Evolutionary conservation across 2,113 vertebrate genomes (phyloP).

Genomic region (Poeciliopsis prolifica): DNA sequence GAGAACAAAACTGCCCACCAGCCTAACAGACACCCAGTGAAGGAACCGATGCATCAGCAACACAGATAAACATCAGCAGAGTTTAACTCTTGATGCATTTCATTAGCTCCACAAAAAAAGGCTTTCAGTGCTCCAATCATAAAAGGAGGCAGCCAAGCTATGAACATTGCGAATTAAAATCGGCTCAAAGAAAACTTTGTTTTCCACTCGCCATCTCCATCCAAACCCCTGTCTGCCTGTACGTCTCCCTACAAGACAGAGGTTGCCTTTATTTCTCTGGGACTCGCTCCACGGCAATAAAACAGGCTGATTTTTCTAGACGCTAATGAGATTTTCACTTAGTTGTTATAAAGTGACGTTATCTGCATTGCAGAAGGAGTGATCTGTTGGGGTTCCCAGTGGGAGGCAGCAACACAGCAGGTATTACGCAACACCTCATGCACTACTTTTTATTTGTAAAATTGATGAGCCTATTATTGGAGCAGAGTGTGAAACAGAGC

Average conservation of each 20-base stretch:
- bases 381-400: slow-evolving; percentile 18
- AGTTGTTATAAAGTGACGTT: slow-evolving; percentile 30
- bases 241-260: slow-evolving; percentile 47
- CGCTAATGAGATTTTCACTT: slow-evolving; percentile 48
- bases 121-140: slow-evolving; percentile 75
- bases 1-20: slow-evolving; percentile 31
- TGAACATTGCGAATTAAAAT: slow-evolving; percentile 78
- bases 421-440: slow-evolving; percentile 19
- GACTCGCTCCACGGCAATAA: slow-evolving; percentile 53
- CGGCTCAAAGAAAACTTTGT: slow-evolving; percentile 77
- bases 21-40: slow-evolving; percentile 50
- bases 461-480: not conserved
- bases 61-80: slow-evolving; percentile 36
- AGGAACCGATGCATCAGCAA: not conserved
- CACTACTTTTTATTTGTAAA: not conserved
- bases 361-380: slow-evolving; percentile 27
- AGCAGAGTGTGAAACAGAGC: slow-evolving; percentile 9
- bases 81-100: slow-evolving; percentile 70
- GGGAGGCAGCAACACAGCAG: slow-evolving; percentile 23
- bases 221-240: slow-evolving; percentile 70
- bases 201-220: slow-evolving; percentile 69
- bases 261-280: slow-evolving; percentile 68
- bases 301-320: slow-evolving; percentile 62
- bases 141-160: slow-evolving; percentile 74
- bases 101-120: slow-evolving; percentile 73